A percentile compares a stretch with the other conserved stretches of the same genome.
Evolutionary conservation across 2,888 invertebrate genomes (phyloP).

Genomic region (Andrena hattorfiana): DNA sequence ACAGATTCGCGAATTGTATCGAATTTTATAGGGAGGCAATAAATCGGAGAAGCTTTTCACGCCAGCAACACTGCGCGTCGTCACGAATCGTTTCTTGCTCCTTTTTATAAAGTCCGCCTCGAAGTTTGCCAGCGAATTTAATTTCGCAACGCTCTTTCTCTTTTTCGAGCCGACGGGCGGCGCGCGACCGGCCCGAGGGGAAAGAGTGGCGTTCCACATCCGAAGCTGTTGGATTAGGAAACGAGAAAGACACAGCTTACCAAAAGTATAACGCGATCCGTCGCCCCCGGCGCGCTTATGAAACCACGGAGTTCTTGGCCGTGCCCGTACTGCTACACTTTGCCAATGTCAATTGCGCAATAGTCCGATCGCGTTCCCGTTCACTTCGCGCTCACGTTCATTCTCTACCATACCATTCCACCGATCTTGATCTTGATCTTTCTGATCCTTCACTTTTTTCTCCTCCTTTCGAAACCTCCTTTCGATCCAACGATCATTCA

Average conservation of each 20-base stretch:
- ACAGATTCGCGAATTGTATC: slow-evolving; percentile 16
- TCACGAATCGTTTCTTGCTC: neutral
- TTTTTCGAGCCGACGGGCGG: neutral
- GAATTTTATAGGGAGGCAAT: slow-evolving; percentile 26
- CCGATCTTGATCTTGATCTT: slow-evolving; percentile 17
- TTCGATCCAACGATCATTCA: slow-evolving; percentile 5
- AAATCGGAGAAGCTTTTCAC: slow-evolving; percentile 26
- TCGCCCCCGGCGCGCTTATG: slow-evolving; percentile 40
- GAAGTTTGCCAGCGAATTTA: neutral
- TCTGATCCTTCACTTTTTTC: neutral
- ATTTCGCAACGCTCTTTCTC: neutral
- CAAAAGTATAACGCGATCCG: slow-evolving; percentile 6
- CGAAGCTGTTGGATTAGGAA: neutral
- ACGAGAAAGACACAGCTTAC: neutral
- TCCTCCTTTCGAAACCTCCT: neutral
- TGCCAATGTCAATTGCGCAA: slow-evolving; percentile 61
- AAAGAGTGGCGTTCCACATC: neutral
- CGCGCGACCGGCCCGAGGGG: neutral
- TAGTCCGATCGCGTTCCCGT: slow-evolving; percentile 25
- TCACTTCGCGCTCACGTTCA: slow-evolving; percentile 23
- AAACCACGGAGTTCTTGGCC: slow-evolving; percentile 55
- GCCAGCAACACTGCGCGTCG: neutral
- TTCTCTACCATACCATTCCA: neutral
- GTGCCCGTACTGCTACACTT: slow-evolving; percentile 53
- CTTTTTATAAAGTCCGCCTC: neutral